Evolutionary conservation across 2,113 vertebrate species (phyloP), one percentile per base, ranked within the genome.

Genomic region (Struthidea cinerea): DNA sequence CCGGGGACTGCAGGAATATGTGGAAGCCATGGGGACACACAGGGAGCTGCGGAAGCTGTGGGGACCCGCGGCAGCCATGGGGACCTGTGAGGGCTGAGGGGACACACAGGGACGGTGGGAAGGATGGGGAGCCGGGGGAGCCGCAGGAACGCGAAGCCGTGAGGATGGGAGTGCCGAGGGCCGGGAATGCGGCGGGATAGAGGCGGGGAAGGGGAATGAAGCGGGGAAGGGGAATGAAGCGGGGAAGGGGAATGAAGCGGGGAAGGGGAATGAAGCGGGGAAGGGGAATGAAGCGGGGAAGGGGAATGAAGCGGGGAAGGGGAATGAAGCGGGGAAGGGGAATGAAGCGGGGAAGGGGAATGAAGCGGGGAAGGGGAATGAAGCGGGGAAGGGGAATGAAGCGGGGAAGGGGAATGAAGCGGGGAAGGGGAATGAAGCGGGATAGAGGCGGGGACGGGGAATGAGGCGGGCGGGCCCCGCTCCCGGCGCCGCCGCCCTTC

Each of bases 111-210:
- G 28, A 8, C 27, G 13, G 7, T 2, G 28, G 28, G 11, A 27
- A 13, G 7, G 6, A 0, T 5, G 41, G 16, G 16, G 47, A 61
- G 4, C 44, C 5, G 13, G 0, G 12, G 19, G 9, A 27, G 13
- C 52, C 13, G 30, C 21, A 20, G 52, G 13, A 42, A 33, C 47
- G 20, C 13, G 3, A 1, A 7, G 3, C 39, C 10, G 4, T 2
- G 46, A 21, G 16, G 8, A 15, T 0, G 33, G 33, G 33, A 60
- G 46, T 7, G 71, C 7, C 23, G 18, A 18, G 19, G 6, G 2
- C 3, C 20, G 17, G 53, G 30, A n/a, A 52, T 3, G 15, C 0
- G 18, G 6, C 0, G 53, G 41, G 32, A 35, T 16, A 23, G 18
- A 24, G 1, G 22, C 12, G 16, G 32, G 53, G 16, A 4, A 3